These are phyloP conservation scores for Phasianus colchicus DNA, from an alignment of 2,113 vertebrate genomes.

Conservation along the genomic window DNA sequence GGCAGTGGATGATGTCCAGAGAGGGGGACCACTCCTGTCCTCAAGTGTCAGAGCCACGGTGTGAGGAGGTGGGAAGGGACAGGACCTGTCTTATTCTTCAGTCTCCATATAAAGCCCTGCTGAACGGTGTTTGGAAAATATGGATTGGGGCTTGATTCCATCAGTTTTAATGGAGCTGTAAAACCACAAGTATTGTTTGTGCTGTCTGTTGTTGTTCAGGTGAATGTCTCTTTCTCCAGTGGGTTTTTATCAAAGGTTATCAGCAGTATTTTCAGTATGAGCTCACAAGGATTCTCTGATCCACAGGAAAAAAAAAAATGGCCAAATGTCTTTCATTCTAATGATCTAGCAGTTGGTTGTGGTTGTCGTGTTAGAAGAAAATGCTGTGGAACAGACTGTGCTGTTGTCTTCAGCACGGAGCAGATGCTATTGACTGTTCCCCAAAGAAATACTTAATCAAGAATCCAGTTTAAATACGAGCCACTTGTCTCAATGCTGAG, in stretches of 20 bases:
- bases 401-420: slow-evolving; percentile 7
- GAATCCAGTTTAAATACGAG: neutral
- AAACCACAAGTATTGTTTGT: neutral
- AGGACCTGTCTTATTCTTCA: too few species aligned
- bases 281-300: neutral
- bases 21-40: neutral
- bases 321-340: neutral
- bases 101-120: neutral
- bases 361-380: neutral
- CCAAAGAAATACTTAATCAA: neutral
- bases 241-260: neutral
- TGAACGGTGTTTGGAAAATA: neutral
- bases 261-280: neutral
- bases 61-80: neutral
- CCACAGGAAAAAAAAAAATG: neutral
- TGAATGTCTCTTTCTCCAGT: neutral
- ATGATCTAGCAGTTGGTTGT: slow-evolving; percentile 30
- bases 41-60: neutral
- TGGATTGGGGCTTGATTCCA: neutral
- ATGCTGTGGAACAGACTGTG: slow-evolving; percentile 53
- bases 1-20: neutral
- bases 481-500: neutral
- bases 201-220: neutral
- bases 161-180: neutral
- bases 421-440: slow-evolving; percentile 45